A percentile compares a stretch with the other conserved stretches of the same genome.
Evolutionary conservation across 2,113 vertebrate genomes (phyloP).

Genomic region (Junco hyemalis): DNA sequence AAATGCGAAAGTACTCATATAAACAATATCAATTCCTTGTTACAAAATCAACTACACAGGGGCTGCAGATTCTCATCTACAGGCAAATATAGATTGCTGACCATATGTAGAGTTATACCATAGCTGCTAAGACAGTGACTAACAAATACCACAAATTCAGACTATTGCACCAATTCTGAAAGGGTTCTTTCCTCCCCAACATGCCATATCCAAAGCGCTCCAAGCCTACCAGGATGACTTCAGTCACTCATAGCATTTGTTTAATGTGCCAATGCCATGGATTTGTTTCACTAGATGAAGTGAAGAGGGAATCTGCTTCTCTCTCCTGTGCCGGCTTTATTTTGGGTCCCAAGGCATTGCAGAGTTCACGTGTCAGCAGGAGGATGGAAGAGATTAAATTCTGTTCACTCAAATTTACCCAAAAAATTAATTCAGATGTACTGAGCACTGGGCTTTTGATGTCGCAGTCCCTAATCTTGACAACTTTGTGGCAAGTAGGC

Average conservation of each 20-base stretch:
- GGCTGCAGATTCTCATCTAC: not conserved
- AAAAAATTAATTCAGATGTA: not conserved
- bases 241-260: fast-evolving
- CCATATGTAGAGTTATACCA: not conserved
- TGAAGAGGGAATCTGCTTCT: not conserved
- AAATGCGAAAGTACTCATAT: not conserved
- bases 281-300: not conserved
- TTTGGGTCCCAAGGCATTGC: not conserved
- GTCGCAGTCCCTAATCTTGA: not conserved
- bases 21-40: not conserved
- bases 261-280: not conserved
- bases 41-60: not conserved
- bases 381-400: not conserved
- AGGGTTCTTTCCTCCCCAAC: not conserved
- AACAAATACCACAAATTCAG: not conserved
- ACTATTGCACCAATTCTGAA: not conserved
- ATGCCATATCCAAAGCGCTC: not conserved
- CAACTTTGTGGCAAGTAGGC: not conserved
- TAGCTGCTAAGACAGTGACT: not conserved
- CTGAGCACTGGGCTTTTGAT: not conserved
- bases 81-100: not conserved
- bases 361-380: not conserved
- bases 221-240: not conserved
- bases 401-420: not conserved
- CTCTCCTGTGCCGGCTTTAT: not conserved